These are phyloP conservation scores for Caenorhabditis sulstoni DNA, from an alignment of 2,888 invertebrate genomes.

Conservation along the genomic window DNA sequence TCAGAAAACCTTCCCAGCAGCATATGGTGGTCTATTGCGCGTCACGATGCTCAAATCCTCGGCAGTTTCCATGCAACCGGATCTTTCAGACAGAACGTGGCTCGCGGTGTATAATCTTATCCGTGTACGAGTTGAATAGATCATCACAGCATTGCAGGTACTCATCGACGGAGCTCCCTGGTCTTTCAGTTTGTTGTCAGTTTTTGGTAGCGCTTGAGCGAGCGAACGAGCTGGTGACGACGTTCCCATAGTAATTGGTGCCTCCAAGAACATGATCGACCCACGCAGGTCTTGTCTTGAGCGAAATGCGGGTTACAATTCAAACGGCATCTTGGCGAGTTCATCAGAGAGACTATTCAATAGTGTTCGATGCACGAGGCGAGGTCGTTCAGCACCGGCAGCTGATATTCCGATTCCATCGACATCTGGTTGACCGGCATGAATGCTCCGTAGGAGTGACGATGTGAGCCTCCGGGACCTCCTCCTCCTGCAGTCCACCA, in stretches of 20 bases:
- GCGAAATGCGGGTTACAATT: too few relatives aligned
- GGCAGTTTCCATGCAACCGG: slow-evolving; percentile 75
- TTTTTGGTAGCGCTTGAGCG: too few relatives aligned
- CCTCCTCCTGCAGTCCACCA: neutral
- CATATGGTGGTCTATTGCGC: too few relatives aligned
- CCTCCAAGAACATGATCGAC: slow-evolving; percentile 80
- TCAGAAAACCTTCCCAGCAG: slow-evolving; percentile 77
- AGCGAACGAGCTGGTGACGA: too few relatives aligned
- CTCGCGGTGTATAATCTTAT: slow-evolving; percentile 78
- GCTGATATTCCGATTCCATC: slow-evolving; percentile 57
- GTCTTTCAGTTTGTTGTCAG: slow-evolving; percentile 80
- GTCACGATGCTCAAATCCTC: slow-evolving; percentile 79
- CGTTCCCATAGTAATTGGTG: slow-evolving; percentile 75
- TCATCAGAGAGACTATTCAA: too few relatives aligned
- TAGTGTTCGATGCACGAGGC: slow-evolving; percentile 61
- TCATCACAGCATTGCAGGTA: slow-evolving; percentile 77
- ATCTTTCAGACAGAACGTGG: slow-evolving; percentile 79
- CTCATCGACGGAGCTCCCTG: slow-evolving; percentile 75
- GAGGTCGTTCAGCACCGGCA: slow-evolving; percentile 58
- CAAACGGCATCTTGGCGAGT: too few relatives aligned
- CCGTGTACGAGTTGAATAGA: slow-evolving; percentile 79
- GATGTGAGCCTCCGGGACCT: slow-evolving; percentile 20
- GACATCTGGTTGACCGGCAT: slow-evolving; percentile 43
- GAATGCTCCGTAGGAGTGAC: slow-evolving; percentile 40
- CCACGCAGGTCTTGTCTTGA: slow-evolving; percentile 80